Percentiles rank a stretch among this genome's conserved stretches.
These are phyloP conservation scores for Toxostoma redivivum DNA, from an alignment of 2,113 vertebrate species.

Conservation along the genomic window DNA sequence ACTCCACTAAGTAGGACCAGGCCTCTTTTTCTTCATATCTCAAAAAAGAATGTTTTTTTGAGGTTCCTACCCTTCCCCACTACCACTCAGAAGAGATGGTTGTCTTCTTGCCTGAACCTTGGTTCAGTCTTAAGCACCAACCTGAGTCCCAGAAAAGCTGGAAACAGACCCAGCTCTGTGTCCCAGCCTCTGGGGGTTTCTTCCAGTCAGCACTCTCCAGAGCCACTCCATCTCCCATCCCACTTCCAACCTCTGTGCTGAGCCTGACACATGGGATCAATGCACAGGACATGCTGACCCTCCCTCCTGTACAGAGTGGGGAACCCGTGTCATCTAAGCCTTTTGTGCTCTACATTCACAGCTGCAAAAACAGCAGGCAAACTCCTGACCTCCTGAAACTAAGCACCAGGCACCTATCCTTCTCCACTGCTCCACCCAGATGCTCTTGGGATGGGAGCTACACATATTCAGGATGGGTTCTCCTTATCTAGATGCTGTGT, in stretches of 20 bases:
- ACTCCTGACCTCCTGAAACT: neutral
- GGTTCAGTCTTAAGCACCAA: neutral
- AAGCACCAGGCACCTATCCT: neutral
- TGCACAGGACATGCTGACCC: neutral
- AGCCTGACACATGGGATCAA: rapidly evolving
- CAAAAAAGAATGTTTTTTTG: neutral
- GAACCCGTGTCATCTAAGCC: neutral
- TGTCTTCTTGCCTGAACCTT: neutral
- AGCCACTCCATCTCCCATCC: neutral
- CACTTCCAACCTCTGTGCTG: neutral
- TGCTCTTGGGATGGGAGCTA: neutral
- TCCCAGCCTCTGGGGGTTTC: neutral
- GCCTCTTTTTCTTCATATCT: neutral
- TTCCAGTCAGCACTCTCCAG: neutral
- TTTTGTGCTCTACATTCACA: neutral
- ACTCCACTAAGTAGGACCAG: neutral
- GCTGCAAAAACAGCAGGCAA: constrained; percentile 19
- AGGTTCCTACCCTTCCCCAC: neutral
- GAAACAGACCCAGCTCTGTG: neutral
- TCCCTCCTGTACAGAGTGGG: neutral
- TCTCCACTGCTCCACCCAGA: neutral
- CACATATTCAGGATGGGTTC: neutral
- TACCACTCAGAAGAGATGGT: neutral
- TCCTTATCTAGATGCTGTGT: neutral
- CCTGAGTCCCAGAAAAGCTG: neutral